These are phyloP conservation scores for Vimba vimba DNA, from an alignment of 2,113 vertebrate species.

Conservation along the genomic window DNA sequence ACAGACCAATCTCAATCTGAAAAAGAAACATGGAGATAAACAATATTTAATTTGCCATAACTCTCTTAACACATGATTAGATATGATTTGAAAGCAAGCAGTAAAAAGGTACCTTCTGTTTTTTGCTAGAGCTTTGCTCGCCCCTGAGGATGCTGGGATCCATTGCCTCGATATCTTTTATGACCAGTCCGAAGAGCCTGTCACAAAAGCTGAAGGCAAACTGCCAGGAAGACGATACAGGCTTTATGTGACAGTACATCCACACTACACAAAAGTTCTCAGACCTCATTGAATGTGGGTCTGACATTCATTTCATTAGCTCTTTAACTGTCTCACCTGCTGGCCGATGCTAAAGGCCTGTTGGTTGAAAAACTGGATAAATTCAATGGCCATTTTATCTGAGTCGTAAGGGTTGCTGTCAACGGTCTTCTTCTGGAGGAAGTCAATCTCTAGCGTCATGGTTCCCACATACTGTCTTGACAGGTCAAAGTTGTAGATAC, in stretches of 20 bases:
- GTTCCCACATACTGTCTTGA: slow-evolving; percentile 89
- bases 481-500: slow-evolving; percentile 88
- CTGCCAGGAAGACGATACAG: slow-evolving; percentile 66
- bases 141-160: slow-evolving; percentile 92
- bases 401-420: slow-evolving; percentile 94
- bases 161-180: slow-evolving; percentile 95
- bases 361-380: slow-evolving; percentile 90
- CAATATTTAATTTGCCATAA: not conserved
- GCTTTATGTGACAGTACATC: not conserved
- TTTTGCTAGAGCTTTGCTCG: slow-evolving; percentile 78
- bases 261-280: not conserved
- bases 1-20: slow-evolving; percentile 88
- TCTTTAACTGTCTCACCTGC: slow-evolving; percentile 79
- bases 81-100: no score
- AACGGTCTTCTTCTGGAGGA: slow-evolving; percentile 92
- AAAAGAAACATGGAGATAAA: not conserved
- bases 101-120: slow-evolving; percentile 82
- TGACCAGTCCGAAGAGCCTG: slow-evolving; percentile 86
- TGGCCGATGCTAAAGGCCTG: slow-evolving; percentile 89
- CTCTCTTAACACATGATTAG: not conserved
- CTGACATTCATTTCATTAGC: not conserved
- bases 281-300: not conserved
- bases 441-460: slow-evolving; percentile 92
- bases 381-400: slow-evolving; percentile 91
- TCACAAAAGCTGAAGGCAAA: slow-evolving; percentile 91